A percentile compares a stretch with the other conserved stretches of the same genome.
Evolutionary conservation across 2,113 vertebrate genomes (phyloP).

Genomic region (Pipra filicauda): DNA sequence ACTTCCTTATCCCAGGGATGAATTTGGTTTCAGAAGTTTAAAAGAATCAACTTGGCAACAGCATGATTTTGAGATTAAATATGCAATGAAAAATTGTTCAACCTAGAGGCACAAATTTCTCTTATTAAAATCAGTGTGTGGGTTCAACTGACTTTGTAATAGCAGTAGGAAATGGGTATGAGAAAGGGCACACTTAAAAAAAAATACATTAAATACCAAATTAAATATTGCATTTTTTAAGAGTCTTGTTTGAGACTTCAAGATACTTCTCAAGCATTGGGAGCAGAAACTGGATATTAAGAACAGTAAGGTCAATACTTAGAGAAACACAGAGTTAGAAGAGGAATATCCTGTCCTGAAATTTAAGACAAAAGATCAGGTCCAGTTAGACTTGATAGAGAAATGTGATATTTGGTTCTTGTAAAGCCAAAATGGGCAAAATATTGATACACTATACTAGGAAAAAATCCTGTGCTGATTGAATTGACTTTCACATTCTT

Average conservation of each 20-base stretch:
- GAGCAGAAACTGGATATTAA: background rate
- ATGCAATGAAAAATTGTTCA: background rate
- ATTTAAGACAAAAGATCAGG: background rate
- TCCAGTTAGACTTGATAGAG: background rate
- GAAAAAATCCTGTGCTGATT: background rate
- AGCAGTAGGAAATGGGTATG: background rate
- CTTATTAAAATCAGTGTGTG: background rate
- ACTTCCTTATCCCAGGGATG: background rate
- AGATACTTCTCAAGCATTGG: background rate
- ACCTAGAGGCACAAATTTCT: background rate
- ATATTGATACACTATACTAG: background rate
- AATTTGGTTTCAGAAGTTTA: background rate
- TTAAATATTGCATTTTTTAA: background rate
- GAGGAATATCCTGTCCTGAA: background rate
- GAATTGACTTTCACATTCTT: background rate
- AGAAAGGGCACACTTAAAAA: background rate
- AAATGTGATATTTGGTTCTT: background rate
- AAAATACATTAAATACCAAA: background rate
- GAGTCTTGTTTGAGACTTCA: background rate
- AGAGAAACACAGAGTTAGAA: background rate
- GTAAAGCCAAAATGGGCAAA: background rate
- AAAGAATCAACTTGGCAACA: background rate
- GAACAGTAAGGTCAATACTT: background rate
- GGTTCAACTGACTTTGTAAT: background rate
- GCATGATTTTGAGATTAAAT: background rate